Percentiles rank a stretch among this genome's conserved stretches.
Conservation (phyloP, 2,888 invertebrate species). For the Bombyx huttoni region DNA sequence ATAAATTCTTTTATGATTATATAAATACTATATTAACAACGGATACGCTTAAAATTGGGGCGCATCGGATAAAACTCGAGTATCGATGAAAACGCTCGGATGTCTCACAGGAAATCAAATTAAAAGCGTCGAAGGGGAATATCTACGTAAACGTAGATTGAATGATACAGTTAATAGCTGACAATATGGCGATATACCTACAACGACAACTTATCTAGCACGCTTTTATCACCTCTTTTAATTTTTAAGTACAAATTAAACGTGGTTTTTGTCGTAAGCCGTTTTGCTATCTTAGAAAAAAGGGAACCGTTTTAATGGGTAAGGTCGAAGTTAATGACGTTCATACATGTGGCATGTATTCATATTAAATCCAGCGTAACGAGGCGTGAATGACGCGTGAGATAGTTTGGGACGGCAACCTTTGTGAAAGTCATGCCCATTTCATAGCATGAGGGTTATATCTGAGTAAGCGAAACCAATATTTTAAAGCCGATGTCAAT, state of each 20-base stretch:
- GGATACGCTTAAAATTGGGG: background rate
- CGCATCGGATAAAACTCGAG: background rate
- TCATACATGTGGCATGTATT: background rate
- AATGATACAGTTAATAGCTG: constrained; percentile 2
- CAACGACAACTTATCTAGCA: background rate
- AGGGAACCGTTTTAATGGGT: background rate
- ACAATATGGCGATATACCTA: background rate
- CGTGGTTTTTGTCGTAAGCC: background rate
- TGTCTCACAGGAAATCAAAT: constrained; percentile 50
- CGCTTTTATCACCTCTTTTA: too few relatives aligned
- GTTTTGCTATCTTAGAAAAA: background rate
- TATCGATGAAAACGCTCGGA: constrained; percentile 5
- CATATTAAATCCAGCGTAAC: constrained; percentile 16
- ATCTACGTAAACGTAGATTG: background rate
- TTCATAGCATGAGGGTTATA: constrained; percentile 21
- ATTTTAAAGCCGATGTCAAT: background rate
- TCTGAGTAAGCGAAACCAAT: constrained; percentile 10
- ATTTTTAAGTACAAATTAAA: too few relatives aligned
- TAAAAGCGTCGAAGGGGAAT: constrained; percentile 24
- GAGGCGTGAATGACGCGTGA: constrained; percentile 24
- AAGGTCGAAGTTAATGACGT: background rate
- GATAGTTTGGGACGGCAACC: constrained; percentile 19
- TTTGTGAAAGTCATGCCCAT: constrained; percentile 21
- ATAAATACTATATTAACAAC: too few relatives aligned
- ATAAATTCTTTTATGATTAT: too few relatives aligned